Conservation (phyloP, 2,113 vertebrate genomes). For the Mastomys coucha region DNA sequence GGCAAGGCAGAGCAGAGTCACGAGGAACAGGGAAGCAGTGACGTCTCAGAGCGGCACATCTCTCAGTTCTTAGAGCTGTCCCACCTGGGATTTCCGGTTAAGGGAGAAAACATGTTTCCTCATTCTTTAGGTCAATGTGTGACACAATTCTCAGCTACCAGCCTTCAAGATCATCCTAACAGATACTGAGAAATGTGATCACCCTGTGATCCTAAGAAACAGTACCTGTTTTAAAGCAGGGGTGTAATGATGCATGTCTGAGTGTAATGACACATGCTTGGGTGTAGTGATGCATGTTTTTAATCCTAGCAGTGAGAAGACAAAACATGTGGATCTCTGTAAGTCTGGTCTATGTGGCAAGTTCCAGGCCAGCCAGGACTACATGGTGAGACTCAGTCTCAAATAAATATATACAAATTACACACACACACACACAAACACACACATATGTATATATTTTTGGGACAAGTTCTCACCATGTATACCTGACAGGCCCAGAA, state of each 20-base stretch:
- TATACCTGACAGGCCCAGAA: background rate
- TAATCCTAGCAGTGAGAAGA: background rate
- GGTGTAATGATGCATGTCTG: background rate
- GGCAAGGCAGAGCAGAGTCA: background rate
- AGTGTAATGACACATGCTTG: no score
- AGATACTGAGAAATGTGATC: background rate
- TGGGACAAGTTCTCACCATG: background rate
- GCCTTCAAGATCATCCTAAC: conserved; percentile 3
- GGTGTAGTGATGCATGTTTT: background rate
- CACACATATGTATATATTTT: background rate
- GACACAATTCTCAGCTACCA: background rate
- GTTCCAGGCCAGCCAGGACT: background rate
- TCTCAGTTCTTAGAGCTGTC: conserved; percentile 14
- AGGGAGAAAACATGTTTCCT: conserved; percentile 53
- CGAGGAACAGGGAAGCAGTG: background rate
- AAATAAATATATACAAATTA: background rate
- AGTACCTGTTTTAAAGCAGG: background rate
- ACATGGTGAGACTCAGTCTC: no score
- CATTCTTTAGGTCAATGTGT: conserved; percentile 14
- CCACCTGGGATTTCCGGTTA: conserved; percentile 53
- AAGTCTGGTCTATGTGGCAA: background rate
- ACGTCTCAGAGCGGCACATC: conserved; percentile 12
- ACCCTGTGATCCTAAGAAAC: background rate
- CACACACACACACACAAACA: no score
- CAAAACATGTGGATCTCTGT: background rate